A percentile compares a stretch with the other conserved stretches of the same genome.
These are phyloP conservation scores for Mythimna lalbum DNA, from an alignment of 2,888 invertebrate species.

Conservation along the genomic window DNA sequence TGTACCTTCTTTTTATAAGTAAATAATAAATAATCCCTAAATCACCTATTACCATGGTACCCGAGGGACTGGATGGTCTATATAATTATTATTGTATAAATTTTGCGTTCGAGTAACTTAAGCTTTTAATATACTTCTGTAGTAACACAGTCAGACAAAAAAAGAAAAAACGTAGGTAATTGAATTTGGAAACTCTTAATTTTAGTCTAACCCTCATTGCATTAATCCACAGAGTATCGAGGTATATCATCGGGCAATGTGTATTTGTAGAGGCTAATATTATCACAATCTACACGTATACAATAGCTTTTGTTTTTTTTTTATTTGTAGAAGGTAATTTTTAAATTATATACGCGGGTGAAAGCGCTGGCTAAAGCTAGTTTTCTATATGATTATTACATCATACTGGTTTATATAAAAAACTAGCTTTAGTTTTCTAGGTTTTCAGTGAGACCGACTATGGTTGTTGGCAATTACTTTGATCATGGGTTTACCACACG, in stretches of 20 bases:
- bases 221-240: slow-evolving; percentile 23
- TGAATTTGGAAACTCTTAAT: slow-evolving; percentile 32
- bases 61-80: slow-evolving; percentile 21
- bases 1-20: slow-evolving; percentile 7
- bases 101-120: slow-evolving; percentile 11
- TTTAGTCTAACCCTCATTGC: slow-evolving; percentile 39
- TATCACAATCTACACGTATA: neutral
- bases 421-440: too few species aligned
- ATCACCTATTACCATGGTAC: slow-evolving; percentile 26
- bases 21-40: slow-evolving; percentile 42
- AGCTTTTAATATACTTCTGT: slow-evolving; percentile 3
- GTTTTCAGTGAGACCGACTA: too few species aligned
- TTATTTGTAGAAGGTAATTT: too few species aligned
- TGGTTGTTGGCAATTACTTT: too few species aligned
- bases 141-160: neutral
- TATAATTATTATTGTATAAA: slow-evolving; percentile 25
- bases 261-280: too few species aligned
- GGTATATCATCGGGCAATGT: neutral
- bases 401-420: too few species aligned
- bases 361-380: too few species aligned
- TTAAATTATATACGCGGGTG: too few species aligned
- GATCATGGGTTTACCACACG: too few species aligned
- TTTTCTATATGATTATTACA: too few species aligned
- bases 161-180: neutral
- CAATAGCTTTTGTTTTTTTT: too few species aligned